Evolutionary conservation across 2,113 vertebrate species (phyloP).

Genomic region (Megatriorchis doriae): DNA sequence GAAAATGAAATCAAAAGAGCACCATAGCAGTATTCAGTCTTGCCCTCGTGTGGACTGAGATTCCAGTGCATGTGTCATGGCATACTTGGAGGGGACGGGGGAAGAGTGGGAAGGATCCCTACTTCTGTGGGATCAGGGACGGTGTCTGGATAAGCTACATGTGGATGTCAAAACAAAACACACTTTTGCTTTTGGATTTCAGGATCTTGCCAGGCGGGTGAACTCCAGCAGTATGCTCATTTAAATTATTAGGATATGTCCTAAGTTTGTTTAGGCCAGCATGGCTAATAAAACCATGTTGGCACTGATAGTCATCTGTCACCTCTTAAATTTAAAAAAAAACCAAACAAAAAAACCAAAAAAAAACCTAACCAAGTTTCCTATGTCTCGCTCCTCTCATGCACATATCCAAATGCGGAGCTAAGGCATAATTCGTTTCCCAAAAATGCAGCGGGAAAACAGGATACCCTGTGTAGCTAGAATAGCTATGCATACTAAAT

Average conservation of each 20-base stretch:
- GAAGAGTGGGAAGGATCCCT: background rate
- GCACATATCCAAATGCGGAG: background rate
- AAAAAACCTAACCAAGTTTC: background rate
- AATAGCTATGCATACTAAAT: background rate
- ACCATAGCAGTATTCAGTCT: background rate
- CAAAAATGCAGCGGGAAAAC: background rate
- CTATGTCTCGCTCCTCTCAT: background rate
- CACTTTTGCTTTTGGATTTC: background rate
- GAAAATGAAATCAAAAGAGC: background rate
- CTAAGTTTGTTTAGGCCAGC: background rate
- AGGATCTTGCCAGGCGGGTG: background rate
- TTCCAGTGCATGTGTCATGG: fast-evolving
- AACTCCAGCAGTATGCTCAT: background rate
- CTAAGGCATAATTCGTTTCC: background rate
- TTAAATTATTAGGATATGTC: background rate
- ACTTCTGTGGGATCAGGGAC: background rate
- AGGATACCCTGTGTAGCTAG: background rate
- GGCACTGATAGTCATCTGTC: background rate
- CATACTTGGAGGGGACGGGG: fast-evolving
- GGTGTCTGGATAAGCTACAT: background rate
- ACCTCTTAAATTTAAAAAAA: background rate
- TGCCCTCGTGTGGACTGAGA: background rate
- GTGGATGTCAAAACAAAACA: background rate
- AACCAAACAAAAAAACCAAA: background rate
- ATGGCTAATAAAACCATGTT: background rate